Conservation (phyloP, 2,888 invertebrate genomes). For the Tetragnatha montana region DNA sequence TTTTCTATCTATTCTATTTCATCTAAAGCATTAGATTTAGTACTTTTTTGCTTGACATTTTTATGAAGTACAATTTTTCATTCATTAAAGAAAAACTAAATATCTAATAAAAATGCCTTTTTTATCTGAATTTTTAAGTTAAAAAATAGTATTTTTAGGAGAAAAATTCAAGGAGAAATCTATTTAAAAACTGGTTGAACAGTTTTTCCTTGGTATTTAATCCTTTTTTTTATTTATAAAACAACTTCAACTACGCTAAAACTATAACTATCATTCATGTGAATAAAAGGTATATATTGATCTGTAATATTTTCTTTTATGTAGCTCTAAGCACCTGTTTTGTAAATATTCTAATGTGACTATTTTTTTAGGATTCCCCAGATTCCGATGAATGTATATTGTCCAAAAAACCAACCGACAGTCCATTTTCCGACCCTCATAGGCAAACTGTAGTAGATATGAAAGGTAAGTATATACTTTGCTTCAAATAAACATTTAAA, state of each 20-base stretch:
- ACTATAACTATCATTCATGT: too few species aligned
- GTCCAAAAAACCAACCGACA: constrained; percentile 86
- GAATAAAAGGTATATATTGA: neutral
- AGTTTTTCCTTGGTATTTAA: too few species aligned
- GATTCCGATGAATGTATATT: constrained; percentile 85
- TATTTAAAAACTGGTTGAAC: too few species aligned
- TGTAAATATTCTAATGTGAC: neutral
- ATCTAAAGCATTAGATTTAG: neutral
- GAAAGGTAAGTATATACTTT: constrained; percentile 83
- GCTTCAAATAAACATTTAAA: too few species aligned
- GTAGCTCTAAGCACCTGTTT: too few species aligned
- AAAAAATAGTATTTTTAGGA: too few species aligned
- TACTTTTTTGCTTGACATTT: constrained; percentile 4
- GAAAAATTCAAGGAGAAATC: too few species aligned
- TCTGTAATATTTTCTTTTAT: neutral
- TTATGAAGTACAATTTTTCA: neutral
- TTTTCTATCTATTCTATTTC: neutral
- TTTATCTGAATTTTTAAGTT: too few species aligned
- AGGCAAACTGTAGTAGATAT: constrained; percentile 94
- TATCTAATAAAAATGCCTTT: neutral
- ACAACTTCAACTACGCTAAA: too few species aligned
- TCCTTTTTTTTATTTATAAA: too few species aligned
- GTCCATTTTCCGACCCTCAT: constrained; percentile 92
- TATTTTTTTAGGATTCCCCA: constrained; percentile 69
- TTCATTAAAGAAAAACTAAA: neutral